These are phyloP conservation scores for Melanerpes formicivorus DNA, from an alignment of 2,113 vertebrate species.

Conservation along the genomic window DNA sequence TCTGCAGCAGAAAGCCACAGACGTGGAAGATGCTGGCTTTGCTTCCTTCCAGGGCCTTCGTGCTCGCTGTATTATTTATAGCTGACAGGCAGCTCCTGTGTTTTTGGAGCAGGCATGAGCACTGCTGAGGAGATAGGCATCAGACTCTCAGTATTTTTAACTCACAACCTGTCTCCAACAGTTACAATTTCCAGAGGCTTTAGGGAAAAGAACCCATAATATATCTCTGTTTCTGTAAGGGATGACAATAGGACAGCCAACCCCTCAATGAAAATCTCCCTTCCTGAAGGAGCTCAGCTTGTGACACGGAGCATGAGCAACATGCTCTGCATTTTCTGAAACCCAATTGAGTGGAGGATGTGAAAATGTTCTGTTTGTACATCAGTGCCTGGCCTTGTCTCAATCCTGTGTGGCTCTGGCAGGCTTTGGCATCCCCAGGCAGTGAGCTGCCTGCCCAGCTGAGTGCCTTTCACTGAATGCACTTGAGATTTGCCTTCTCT, in stretches of 20 bases:
- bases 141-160: background rate
- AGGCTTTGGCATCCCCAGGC: background rate
- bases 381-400: background rate
- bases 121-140: background rate
- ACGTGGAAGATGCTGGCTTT: background rate
- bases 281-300: background rate
- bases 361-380: background rate
- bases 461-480: background rate
- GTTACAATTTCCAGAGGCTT: slow-evolving; percentile 36
- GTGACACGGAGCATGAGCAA: background rate
- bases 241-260: background rate
- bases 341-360: background rate
- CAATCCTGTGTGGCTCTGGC: background rate
- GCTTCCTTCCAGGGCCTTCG: background rate
- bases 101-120: background rate
- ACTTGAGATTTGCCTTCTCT: background rate
- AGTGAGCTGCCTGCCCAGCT: background rate
- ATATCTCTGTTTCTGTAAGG: background rate
- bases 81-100: rapidly evolving
- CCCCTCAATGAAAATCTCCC: background rate
- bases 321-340: background rate
- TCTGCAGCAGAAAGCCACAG: background rate
- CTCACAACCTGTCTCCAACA: background rate
- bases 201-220: background rate
- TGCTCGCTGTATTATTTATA: background rate